Conservation (phyloP, 2,113 vertebrate species). For the Lagopus leucura region DNA sequence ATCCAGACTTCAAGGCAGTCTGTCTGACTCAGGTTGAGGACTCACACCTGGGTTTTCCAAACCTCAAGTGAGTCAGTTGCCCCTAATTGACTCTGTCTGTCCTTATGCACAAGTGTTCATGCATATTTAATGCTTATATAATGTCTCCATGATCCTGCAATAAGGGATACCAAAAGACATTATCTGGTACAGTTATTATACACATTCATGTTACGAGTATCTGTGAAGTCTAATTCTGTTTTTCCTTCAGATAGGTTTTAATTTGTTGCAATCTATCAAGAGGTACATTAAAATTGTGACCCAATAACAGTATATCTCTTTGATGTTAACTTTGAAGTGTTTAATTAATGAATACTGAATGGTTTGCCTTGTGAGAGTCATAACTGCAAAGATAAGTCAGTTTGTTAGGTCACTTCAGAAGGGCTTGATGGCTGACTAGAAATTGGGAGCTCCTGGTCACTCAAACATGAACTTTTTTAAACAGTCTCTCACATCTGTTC, state of each 20-base stretch:
- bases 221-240: background rate
- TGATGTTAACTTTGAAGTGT: background rate
- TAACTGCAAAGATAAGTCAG: background rate
- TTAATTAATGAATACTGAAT: background rate
- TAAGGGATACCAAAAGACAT: background rate
- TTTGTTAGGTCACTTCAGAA: background rate
- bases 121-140: background rate
- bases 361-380: background rate
- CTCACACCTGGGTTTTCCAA: background rate
- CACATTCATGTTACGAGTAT: background rate
- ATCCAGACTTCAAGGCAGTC: background rate
- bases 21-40: rapidly evolving
- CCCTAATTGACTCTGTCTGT: background rate
- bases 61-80: background rate
- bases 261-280: background rate
- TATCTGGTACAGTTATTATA: background rate
- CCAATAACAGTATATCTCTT: background rate
- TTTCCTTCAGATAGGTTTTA: background rate
- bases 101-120: background rate
- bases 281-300: background rate
- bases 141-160: background rate
- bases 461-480: background rate
- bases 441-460: background rate
- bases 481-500: background rate
- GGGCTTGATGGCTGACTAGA: background rate